These are phyloP conservation scores for Agriopis marginaria DNA, from an alignment of 2,888 invertebrate genomes.

Conservation along the genomic window DNA sequence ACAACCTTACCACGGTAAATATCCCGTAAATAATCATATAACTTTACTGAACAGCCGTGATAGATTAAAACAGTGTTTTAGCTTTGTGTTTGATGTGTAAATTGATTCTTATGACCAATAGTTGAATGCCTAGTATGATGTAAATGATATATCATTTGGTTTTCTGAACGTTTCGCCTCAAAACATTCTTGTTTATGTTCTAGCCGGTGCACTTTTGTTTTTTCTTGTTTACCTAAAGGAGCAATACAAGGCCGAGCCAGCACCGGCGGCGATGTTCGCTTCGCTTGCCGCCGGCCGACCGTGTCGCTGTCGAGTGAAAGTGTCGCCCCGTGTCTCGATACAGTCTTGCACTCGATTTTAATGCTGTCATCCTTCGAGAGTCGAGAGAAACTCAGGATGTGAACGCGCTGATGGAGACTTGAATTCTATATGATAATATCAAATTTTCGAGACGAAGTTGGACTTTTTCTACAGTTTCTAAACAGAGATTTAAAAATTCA, in stretches of 20 bases:
- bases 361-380: slow-evolving; percentile 19
- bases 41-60: too few relatives aligned
- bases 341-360: slow-evolving; percentile 21
- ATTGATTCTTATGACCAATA: too few relatives aligned
- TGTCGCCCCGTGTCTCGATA: slow-evolving; percentile 34
- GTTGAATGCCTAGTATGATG: too few relatives aligned
- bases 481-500: not conserved
- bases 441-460: slow-evolving; percentile 12
- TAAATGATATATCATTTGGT: too few relatives aligned
- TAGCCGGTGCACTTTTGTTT: slow-evolving; percentile 18
- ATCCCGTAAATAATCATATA: too few relatives aligned
- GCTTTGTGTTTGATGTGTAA: too few relatives aligned
- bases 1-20: too few relatives aligned
- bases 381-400: slow-evolving; percentile 32
- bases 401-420: slow-evolving; percentile 6
- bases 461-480: not conserved
- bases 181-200: slow-evolving; percentile 10
- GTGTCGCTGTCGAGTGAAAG: slow-evolving; percentile 44
- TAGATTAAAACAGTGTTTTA: too few relatives aligned
- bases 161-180: not conserved
- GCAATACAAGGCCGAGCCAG: slow-evolving; percentile 13
- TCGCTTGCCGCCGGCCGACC: slow-evolving; percentile 30
- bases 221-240: slow-evolving; percentile 35
- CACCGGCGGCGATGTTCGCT: slow-evolving; percentile 27
- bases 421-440: slow-evolving; percentile 5